Evolutionary conservation across 1,140 invertebrate species (phyloP).

Genomic region (Calephelis virginiensis): DNA sequence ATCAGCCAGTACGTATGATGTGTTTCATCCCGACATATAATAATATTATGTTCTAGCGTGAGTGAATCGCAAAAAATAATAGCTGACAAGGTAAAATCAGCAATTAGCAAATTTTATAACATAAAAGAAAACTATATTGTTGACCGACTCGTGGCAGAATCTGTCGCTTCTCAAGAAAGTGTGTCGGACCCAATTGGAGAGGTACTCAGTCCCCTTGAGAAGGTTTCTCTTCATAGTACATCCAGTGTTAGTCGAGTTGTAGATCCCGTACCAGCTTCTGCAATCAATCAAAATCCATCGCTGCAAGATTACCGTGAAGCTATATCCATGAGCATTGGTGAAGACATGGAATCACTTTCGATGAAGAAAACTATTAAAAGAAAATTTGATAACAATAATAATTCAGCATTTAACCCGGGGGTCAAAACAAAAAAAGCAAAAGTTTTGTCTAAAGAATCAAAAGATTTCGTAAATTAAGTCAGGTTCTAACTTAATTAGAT

Average conservation of each 20-base stretch:
- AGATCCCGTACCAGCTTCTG: neutral
- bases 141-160: constrained; percentile 42
- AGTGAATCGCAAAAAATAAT: constrained; percentile 33
- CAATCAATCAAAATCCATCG: constrained; percentile 29
- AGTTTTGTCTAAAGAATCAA: constrained; percentile 9
- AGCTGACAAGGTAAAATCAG: constrained; percentile 28
- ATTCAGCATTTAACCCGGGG: constrained; percentile 27
- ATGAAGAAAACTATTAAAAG: constrained; percentile 32
- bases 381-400: constrained; percentile 25
- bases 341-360: neutral
- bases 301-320: constrained; percentile 44
- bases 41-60: constrained; percentile 29
- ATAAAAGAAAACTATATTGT: constrained; percentile 34
- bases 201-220: constrained; percentile 44
- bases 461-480: neutral
- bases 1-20: too few species aligned
- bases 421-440: constrained; percentile 39
- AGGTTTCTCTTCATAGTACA: constrained; percentile 36
- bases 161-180: constrained; percentile 39
- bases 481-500: neutral
- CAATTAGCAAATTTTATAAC: constrained; percentile 38
- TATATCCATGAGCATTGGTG: constrained; percentile 23
- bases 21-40: too few species aligned
- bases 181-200: constrained; percentile 42
- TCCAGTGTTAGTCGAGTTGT: constrained; percentile 29